Evolutionary conservation across 2,113 vertebrate genomes (phyloP).

Genomic region (Verasper variegatus): DNA sequence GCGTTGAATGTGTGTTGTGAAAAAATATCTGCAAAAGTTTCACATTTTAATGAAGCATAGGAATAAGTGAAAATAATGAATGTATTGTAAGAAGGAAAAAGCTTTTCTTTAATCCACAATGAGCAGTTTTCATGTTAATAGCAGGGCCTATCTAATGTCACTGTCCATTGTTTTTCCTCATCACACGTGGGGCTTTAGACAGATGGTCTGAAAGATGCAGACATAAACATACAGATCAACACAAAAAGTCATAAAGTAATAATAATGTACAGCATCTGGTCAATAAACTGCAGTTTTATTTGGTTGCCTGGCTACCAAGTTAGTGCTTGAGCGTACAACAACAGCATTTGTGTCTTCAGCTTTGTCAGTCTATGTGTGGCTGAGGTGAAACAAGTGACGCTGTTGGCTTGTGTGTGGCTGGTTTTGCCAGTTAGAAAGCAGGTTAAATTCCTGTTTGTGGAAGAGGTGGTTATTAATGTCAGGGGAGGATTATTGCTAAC

Average conservation of each 20-base stretch:
- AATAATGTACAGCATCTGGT: no score
- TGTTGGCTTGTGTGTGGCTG: neutral
- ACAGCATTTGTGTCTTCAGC: neutral
- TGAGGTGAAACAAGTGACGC: neutral
- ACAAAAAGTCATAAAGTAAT: neutral
- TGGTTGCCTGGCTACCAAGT: neutral
- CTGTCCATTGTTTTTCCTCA: neutral
- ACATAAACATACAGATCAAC: neutral
- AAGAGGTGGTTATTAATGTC: conserved; percentile 26
- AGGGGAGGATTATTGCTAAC: conserved; percentile 32
- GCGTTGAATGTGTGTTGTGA: neutral
- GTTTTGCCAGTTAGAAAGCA: conserved; percentile 26
- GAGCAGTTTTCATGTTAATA: no score
- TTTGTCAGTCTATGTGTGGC: neutral
- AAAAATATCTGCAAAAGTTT: neutral
- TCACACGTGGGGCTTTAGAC: neutral
- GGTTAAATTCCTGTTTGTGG: conserved; percentile 14
- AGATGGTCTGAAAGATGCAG: neutral
- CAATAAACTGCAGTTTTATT: neutral
- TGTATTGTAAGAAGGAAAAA: no score
- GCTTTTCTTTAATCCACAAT: no score
- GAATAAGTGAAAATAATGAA: no score
- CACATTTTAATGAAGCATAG: no score
- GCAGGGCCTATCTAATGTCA: no score
- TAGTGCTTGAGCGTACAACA: neutral